A percentile compares a stretch with the other conserved stretches of the same genome.
Evolutionary conservation across 2,113 vertebrate species (phyloP).

Genomic region (Ceyx melanurus): DNA sequence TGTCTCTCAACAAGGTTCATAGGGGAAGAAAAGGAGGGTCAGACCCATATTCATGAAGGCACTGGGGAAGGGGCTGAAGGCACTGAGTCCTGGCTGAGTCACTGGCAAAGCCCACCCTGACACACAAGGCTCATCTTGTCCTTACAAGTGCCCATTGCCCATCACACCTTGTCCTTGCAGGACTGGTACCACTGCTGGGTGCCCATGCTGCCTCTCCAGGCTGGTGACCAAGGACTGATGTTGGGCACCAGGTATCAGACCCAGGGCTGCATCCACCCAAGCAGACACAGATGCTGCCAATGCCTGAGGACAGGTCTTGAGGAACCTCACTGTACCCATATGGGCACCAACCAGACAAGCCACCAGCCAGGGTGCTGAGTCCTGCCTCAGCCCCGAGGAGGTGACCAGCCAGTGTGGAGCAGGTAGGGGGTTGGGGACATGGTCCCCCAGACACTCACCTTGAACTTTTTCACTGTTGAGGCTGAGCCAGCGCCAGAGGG

Average conservation of each 20-base stretch:
- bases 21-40: not conserved
- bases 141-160: not conserved
- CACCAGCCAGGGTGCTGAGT: not conserved
- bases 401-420: accelerated
- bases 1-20: not conserved
- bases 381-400: not conserved
- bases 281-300: not conserved
- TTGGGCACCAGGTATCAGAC: not conserved
- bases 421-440: accelerated
- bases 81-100: not conserved
- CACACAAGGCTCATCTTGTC: not conserved
- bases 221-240: not conserved
- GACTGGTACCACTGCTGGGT: not conserved
- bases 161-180: not conserved
- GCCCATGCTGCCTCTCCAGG: not conserved
- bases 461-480: constrained; percentile 51
- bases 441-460: constrained; percentile 61
- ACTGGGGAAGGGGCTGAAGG: not conserved
- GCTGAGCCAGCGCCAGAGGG: constrained; percentile 74
- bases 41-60: not conserved
- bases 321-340: accelerated
- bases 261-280: not conserved
- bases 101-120: not conserved
- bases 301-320: not conserved
- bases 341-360: accelerated